A percentile compares a stretch with the other conserved stretches of the same genome.
Evolutionary conservation across 2,888 invertebrate species (phyloP).

Genomic region (Rutpela maculata): DNA sequence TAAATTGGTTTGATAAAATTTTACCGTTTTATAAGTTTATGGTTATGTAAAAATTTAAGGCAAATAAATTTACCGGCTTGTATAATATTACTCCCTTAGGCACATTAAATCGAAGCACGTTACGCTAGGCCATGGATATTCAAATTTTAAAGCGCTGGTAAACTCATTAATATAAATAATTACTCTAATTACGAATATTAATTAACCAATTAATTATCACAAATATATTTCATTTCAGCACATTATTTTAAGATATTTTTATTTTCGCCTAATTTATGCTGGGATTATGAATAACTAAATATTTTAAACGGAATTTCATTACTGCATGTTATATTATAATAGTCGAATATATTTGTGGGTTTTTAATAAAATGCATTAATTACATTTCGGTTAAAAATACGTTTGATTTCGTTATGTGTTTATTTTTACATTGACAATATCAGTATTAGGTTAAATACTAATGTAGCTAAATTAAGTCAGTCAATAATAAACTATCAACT

Average conservation of each 20-base stretch:
- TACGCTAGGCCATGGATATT: not conserved
- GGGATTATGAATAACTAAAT: not conserved
- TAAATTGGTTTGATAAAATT: too few relatives aligned
- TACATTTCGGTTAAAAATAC: too few relatives aligned
- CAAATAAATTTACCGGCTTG: not conserved
- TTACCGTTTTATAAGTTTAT: too few relatives aligned
- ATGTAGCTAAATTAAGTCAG: too few relatives aligned
- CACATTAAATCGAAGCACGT: not conserved
- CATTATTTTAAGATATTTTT: not conserved
- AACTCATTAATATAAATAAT: not conserved
- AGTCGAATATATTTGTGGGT: not conserved
- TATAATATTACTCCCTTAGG: not conserved
- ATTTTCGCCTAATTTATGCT: not conserved
- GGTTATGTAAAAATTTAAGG: too few relatives aligned
- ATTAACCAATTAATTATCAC: not conserved
- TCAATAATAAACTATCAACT: too few relatives aligned
- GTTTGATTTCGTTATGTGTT: too few relatives aligned
- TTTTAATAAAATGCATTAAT: too few relatives aligned
- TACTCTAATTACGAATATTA: not conserved
- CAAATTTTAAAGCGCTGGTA: not conserved
- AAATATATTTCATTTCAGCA: conserved; percentile 3
- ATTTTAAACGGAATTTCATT: not conserved
- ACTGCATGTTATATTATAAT: not conserved
- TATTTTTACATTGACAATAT: too few relatives aligned
- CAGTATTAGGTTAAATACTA: too few relatives aligned